Percentiles rank a stretch among this genome's conserved stretches.
Conservation (phyloP, 2,888 invertebrate species). For the Taenaris catops region DNA sequence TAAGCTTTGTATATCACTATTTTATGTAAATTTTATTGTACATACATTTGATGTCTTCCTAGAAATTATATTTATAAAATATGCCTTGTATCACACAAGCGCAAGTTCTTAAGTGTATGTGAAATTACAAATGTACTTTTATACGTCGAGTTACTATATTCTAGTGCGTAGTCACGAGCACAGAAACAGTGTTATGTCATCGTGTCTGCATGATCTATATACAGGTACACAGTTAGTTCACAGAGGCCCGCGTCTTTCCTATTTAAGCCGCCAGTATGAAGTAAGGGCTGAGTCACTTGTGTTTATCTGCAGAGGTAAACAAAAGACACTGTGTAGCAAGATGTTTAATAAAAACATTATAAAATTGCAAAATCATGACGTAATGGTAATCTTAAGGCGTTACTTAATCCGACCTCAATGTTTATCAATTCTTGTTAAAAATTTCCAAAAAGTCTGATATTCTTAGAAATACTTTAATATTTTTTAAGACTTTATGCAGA, state of each 20-base stretch:
- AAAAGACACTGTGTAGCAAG: constrained; percentile 15
- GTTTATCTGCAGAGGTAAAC: constrained; percentile 38
- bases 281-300: constrained; percentile 60
- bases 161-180: too few relatives aligned
- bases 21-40: too few relatives aligned
- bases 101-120: too few relatives aligned
- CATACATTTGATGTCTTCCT: too few relatives aligned
- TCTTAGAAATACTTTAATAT: too few relatives aligned
- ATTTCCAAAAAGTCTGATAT: too few relatives aligned
- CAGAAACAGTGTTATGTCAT: constrained; percentile 16
- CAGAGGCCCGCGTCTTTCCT: constrained; percentile 41
- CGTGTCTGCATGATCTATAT: constrained; percentile 36
- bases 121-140: too few relatives aligned
- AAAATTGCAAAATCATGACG: constrained; percentile 5
- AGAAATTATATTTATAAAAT: too few relatives aligned
- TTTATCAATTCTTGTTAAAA: not conserved
- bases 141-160: too few relatives aligned
- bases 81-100: too few relatives aligned
- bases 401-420: constrained; percentile 6
- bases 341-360: constrained; percentile 19
- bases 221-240: constrained; percentile 44
- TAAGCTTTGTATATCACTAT: too few relatives aligned
- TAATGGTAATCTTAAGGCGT: constrained; percentile 3
- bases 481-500: too few relatives aligned
- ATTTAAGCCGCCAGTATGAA: constrained; percentile 41